Conservation (phyloP, 2,797 vertebrate genomes). For the Epinephelus coioides region DNA sequence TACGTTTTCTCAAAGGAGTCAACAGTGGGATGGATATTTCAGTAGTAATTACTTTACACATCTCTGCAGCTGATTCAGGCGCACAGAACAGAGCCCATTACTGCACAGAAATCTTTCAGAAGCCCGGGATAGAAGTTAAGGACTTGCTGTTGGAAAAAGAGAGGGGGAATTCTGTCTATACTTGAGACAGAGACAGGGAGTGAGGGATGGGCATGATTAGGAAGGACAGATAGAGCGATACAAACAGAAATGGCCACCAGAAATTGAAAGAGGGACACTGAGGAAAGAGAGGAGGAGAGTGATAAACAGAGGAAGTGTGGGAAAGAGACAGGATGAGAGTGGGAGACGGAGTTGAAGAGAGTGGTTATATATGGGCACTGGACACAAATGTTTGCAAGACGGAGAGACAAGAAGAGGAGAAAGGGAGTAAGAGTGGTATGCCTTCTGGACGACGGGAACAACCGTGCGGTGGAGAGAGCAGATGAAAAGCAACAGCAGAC, state of each 20-base stretch:
- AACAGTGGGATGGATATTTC: constrained; percentile 67
- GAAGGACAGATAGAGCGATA: constrained; percentile 58
- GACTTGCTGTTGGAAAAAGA: constrained; percentile 61
- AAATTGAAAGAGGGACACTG: constrained; percentile 31
- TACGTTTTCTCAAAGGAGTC: constrained; percentile 65
- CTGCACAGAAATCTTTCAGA: constrained; percentile 60
- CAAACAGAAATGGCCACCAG: constrained; percentile 53
- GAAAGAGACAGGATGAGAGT: constrained; percentile 27
- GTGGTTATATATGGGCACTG: constrained; percentile 17
- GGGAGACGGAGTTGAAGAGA: neutral
- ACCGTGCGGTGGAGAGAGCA: constrained; percentile 15
- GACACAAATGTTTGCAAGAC: constrained; percentile 14
- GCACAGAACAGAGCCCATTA: constrained; percentile 63
- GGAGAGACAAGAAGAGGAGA: constrained; percentile 18
- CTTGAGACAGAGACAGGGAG: constrained; percentile 46
- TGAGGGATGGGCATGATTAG: constrained; percentile 63
- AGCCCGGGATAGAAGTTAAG: constrained; percentile 68
- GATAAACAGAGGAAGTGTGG: constrained; percentile 38
- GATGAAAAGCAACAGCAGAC: constrained; percentile 43
- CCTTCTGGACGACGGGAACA: constrained; percentile 22
- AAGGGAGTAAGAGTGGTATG: neutral
- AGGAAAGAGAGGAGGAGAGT: constrained; percentile 30
- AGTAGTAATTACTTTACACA: constrained; percentile 69
- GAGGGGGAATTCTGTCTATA: constrained; percentile 31
- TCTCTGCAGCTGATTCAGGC: constrained; percentile 61